Conservation (phyloP, 2,113 vertebrate genomes). For the Castor canadensis region DNA sequence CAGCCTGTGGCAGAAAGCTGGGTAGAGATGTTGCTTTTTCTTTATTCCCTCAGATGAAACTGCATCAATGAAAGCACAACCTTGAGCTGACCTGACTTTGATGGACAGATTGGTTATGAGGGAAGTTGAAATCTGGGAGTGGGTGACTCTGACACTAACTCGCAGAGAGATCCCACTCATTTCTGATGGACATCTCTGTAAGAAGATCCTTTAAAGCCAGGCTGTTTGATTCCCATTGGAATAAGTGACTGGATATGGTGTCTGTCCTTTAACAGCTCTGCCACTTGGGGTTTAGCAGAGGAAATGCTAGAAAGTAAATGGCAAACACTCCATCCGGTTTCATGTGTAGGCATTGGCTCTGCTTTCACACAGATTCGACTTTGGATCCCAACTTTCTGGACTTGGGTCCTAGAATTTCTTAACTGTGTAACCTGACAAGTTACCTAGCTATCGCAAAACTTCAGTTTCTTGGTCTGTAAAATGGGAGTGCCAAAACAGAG, state of each 20-base stretch:
- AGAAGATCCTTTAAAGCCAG: conserved; percentile 61
- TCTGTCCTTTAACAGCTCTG: conserved; percentile 39
- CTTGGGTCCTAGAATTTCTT: not conserved
- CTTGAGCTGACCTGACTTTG: conserved; percentile 31
- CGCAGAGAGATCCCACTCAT: not conserved
- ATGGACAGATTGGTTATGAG: conserved; percentile 34
- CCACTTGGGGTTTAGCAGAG: conserved; percentile 4
- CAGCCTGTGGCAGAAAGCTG: not conserved
- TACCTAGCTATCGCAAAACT: not conserved
- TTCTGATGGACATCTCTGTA: conserved; percentile 47
- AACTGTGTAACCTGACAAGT: not conserved
- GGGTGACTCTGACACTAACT: not conserved
- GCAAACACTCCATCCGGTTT: not conserved
- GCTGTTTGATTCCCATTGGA: conserved; percentile 1
- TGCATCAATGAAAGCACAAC: conserved; percentile 40
- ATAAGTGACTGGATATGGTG: conserved; percentile 1
- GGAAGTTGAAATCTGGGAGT: not conserved
- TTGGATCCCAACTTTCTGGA: not conserved
- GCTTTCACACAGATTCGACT: not conserved
- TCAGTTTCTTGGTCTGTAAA: conserved; percentile 3
- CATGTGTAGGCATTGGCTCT: not conserved
- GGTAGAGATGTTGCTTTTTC: conserved; percentile 32
- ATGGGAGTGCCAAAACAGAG: not conserved
- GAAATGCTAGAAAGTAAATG: conserved; percentile 46
- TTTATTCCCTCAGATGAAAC: conserved; percentile 38